Percentiles rank a stretch among this genome's conserved stretches.
These are phyloP conservation scores for Neoaliturus tenellus DNA, from an alignment of 2,888 invertebrate genomes.

Conservation along the genomic window DNA sequence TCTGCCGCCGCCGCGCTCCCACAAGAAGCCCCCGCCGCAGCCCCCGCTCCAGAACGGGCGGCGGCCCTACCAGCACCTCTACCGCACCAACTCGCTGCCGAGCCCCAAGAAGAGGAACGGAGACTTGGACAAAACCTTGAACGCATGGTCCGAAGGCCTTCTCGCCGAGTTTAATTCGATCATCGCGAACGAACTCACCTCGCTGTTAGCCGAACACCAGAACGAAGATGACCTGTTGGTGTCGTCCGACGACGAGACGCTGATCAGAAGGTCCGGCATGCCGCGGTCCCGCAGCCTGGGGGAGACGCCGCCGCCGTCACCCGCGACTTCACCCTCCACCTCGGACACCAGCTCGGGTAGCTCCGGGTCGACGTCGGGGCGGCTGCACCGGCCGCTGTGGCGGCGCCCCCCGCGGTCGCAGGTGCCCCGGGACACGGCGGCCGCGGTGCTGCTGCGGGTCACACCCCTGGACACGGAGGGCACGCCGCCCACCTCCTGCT, in stretches of 20 bases:
- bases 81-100: slow-evolving; percentile 51
- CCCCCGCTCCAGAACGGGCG: slow-evolving; percentile 33
- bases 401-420: slow-evolving; percentile 30
- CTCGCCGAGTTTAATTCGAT: slow-evolving; percentile 68
- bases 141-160: slow-evolving; percentile 67
- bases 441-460: slow-evolving; percentile 58
- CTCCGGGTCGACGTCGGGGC: slow-evolving; percentile 45
- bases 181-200: slow-evolving; percentile 64
- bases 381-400: slow-evolving; percentile 46
- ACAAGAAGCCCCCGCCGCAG: slow-evolving; percentile 34
- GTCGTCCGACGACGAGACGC: slow-evolving; percentile 63
- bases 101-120: slow-evolving; percentile 51
- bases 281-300: slow-evolving; percentile 28
- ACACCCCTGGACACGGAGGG: slow-evolving; percentile 26
- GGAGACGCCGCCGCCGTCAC: slow-evolving; percentile 42
- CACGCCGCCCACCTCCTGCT: background rate
- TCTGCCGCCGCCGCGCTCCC: slow-evolving; percentile 51
- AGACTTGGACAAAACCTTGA: slow-evolving; percentile 59
- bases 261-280: slow-evolving; percentile 45
- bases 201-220: slow-evolving; percentile 37
- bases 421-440: slow-evolving; percentile 27
- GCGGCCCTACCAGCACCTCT: slow-evolving; percentile 35
- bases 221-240: slow-evolving; percentile 63
- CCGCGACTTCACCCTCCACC: slow-evolving; percentile 60
- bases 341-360: slow-evolving; percentile 57